Percentiles rank a stretch among this genome's conserved stretches.
phyloP scores from a whole-genome alignment of 2,113 vertebrate genomes.

The Rhabdomys dilectus region DNA sequence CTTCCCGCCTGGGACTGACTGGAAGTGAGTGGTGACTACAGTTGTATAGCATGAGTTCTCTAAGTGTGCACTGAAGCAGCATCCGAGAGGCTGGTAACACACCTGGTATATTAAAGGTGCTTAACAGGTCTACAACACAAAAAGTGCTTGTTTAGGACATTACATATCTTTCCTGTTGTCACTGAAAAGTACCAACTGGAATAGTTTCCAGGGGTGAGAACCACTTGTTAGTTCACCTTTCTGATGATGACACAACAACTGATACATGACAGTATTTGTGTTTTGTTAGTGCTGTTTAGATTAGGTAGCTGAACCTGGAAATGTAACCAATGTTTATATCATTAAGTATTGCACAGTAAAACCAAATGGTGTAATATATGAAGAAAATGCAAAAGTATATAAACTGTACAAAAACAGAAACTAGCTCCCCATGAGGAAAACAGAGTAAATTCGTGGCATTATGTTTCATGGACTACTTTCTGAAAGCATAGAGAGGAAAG shows the following conservation, averaged over 20 bases:
- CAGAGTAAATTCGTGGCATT: not conserved
- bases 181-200: not conserved
- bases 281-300: not conserved
- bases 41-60: not conserved
- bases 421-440: not conserved
- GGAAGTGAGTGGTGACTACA: not conserved
- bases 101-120: not conserved
- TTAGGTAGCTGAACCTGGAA: not conserved
- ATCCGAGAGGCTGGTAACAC: not conserved
- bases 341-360: not conserved
- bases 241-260: not conserved
- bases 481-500: not conserved
- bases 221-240: constrained; percentile 1
- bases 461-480: not conserved
- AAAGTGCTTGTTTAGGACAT: not conserved
- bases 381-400: constrained; percentile 24
- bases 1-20: not conserved
- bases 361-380: not conserved
- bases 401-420: not conserved
- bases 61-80: not conserved
- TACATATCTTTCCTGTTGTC: not conserved
- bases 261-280: not conserved
- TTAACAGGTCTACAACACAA: not conserved
- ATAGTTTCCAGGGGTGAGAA: not conserved
- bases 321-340: not conserved